Evolutionary conservation across 92 coral and sea anemone genomes (phyloP).

Genomic region (Montipora capitata): DNA sequence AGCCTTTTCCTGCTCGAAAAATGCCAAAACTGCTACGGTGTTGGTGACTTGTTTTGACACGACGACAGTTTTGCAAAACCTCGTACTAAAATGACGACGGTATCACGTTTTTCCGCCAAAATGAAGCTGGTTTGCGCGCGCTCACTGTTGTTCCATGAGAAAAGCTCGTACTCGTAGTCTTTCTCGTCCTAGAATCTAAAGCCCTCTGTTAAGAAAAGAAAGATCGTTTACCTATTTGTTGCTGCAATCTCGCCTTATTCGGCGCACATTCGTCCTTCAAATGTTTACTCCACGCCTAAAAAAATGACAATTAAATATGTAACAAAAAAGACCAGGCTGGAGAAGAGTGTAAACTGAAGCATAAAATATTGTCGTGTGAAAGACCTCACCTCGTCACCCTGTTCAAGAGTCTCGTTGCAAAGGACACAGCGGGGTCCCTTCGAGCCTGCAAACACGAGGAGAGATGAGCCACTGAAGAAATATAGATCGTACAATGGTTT

Average conservation of each 20-base stretch:
- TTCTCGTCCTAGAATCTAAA: no score
- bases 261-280: constrained; percentile 93
- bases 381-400: constrained; percentile 84
- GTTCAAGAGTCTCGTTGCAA: constrained; percentile 77
- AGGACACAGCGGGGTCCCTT: constrained; percentile 75
- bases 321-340: not conserved
- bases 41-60: no score
- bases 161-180: no score
- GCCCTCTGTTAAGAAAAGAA: not conserved
- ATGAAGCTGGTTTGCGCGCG: no score
- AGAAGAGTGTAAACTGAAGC: not conserved
- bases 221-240: constrained; percentile 80
- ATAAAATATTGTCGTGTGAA: not conserved
- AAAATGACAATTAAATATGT: not conserved
- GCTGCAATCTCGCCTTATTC: constrained; percentile 92
- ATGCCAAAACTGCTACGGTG: no score
- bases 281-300: constrained; percentile 93
- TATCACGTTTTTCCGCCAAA: no score
- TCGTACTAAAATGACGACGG: no score
- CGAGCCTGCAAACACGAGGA: not conserved
- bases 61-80: no score
- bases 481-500: no score
- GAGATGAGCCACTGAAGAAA: not conserved
- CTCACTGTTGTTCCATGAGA: no score
- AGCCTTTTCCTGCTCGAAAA: no score